These are phyloP conservation scores for Cirrhinus mrigala DNA, from an alignment of 2,797 vertebrate genomes.

Conservation along the genomic window DNA sequence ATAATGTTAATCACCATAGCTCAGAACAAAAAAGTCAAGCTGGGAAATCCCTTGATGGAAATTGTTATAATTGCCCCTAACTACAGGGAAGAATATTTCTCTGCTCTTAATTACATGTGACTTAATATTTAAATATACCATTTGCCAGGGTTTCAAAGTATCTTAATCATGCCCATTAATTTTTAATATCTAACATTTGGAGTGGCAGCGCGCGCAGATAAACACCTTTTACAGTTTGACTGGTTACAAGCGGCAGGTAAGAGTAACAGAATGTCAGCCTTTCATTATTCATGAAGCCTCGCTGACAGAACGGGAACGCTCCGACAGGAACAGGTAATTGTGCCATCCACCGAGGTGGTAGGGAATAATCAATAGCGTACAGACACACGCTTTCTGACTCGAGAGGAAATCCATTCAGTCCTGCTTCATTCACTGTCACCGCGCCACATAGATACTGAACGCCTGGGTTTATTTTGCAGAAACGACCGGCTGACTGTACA, in stretches of 20 bases:
- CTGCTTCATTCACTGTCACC: constrained; percentile 6
- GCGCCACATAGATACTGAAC: background rate
- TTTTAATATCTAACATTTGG: constrained; percentile 91
- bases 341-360: constrained; percentile 70
- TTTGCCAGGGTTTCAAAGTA: constrained; percentile 91
- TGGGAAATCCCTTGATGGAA: constrained; percentile 98
- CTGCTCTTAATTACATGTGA: constrained; percentile 95
- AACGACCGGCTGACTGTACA: background rate
- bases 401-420: constrained; percentile 54
- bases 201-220: constrained; percentile 84
- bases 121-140: constrained; percentile 97
- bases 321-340: constrained; percentile 77
- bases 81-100: constrained; percentile 93
- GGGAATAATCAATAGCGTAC: constrained; percentile 62
- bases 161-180: constrained; percentile 95
- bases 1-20: constrained; percentile 97
- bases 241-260: constrained; percentile 89
- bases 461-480: background rate
- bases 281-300: constrained; percentile 81
- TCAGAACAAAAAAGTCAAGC: constrained; percentile 93
- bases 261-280: constrained; percentile 86
- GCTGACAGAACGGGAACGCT: constrained; percentile 71
- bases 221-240: constrained; percentile 94
- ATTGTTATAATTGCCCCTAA: constrained; percentile 98
- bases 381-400: constrained; percentile 19